Conservation (phyloP, 2,888 invertebrate species). For the Rhopalosiphum nymphaeae region DNA sequence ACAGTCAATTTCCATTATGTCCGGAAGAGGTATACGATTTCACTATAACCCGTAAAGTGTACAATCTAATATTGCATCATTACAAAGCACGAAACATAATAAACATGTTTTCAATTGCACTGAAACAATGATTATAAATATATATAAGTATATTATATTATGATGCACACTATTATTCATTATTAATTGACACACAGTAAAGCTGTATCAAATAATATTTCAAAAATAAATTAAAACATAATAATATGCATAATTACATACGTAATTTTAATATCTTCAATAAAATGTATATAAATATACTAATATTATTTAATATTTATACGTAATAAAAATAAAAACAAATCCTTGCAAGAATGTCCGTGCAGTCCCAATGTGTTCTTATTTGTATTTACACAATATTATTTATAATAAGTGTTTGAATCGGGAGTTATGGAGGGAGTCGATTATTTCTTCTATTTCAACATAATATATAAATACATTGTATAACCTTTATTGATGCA, state of each 20-base stretch:
- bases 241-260: neutral
- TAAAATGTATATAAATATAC: neutral
- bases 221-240: neutral
- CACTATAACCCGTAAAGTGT: conserved; percentile 1
- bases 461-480: neutral
- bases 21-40: conserved; percentile 30
- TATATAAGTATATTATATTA: neutral
- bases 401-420: neutral
- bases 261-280: neutral
- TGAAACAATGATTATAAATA: neutral
- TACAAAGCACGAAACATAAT: neutral
- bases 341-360: neutral
- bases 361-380: neutral
- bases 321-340: neutral
- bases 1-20: neutral
- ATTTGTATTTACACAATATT: neutral
- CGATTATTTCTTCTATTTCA: neutral
- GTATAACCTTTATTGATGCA: neutral
- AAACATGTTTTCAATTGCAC: neutral
- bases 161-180: neutral
- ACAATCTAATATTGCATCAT: neutral
- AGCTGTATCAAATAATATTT: neutral
- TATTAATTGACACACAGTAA: neutral
- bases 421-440: neutral
- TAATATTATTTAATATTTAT: neutral